Conservation (phyloP, 1,140 invertebrate species). For the Campoletis sonorensis region DNA sequence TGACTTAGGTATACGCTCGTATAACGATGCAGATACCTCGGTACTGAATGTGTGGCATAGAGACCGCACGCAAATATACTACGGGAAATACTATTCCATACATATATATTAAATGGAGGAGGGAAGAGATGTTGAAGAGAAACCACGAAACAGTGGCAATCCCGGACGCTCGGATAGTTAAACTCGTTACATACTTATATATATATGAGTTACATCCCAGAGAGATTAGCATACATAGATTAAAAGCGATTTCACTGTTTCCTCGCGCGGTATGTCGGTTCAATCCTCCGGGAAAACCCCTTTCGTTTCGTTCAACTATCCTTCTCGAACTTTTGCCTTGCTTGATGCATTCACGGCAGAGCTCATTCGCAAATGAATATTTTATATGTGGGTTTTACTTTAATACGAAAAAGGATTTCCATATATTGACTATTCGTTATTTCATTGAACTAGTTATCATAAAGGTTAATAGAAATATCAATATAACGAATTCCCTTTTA, state of each 20-base stretch:
- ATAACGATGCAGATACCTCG: neutral
- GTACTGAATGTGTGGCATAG: neutral
- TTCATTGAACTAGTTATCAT: too few species aligned
- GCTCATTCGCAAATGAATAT: neutral
- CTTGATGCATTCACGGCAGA: neutral
- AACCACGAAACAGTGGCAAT: conserved; percentile 18
- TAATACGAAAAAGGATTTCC: too few species aligned
- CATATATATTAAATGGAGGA: neutral
- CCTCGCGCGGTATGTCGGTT: conserved; percentile 40
- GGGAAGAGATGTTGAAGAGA: neutral
- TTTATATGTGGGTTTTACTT: too few species aligned
- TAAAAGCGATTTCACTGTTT: conserved; percentile 57
- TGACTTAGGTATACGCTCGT: neutral
- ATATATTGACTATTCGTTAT: too few species aligned
- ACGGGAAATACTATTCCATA: neutral
- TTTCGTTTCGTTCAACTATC: neutral
- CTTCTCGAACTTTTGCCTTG: neutral
- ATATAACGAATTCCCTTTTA: too few species aligned
- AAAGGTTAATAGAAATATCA: too few species aligned
- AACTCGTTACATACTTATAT: neutral
- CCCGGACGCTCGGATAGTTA: neutral
- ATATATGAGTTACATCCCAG: conserved; percentile 29
- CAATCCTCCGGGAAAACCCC: conserved; percentile 15
- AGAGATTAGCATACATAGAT: conserved; percentile 56
- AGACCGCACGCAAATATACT: too few species aligned